A percentile compares a stretch with the other conserved stretches of the same genome.
phyloP scores from a whole-genome alignment of 2,113 vertebrate genomes.

The Syrmaticus mikado region DNA sequence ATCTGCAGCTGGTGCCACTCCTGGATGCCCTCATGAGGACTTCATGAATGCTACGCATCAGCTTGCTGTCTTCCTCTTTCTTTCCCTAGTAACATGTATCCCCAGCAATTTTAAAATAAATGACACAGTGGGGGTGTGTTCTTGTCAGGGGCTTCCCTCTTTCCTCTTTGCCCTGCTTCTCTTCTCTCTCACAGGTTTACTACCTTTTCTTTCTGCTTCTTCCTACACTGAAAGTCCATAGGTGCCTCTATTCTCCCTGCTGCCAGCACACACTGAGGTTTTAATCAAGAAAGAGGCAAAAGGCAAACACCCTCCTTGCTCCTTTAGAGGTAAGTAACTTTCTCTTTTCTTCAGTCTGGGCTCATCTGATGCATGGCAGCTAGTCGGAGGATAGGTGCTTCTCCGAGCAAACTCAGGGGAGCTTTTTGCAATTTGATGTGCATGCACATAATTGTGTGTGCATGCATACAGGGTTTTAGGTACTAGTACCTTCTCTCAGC shows the following conservation, averaged over 20 bases:
- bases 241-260: not conserved
- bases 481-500: not conserved
- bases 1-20: not conserved
- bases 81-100: not conserved
- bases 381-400: not conserved
- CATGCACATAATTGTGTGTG: not conserved
- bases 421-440: not conserved
- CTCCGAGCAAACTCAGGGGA: not conserved
- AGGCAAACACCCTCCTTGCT: not conserved
- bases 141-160: not conserved
- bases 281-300: not conserved
- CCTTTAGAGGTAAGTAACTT: rapidly evolving
- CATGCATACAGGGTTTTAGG: not conserved
- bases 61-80: not conserved
- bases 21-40: not conserved
- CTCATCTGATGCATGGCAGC: not conserved
- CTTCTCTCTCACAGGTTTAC: not conserved
- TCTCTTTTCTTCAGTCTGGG: not conserved
- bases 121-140: not conserved
- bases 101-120: not conserved
- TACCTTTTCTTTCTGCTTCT: not conserved
- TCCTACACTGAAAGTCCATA: not conserved
- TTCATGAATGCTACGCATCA: not conserved
- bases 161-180: too few relatives aligned
- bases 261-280: not conserved